These are phyloP conservation scores for Strix aluco DNA, from an alignment of 2,113 vertebrate species.

Conservation along the genomic window DNA sequence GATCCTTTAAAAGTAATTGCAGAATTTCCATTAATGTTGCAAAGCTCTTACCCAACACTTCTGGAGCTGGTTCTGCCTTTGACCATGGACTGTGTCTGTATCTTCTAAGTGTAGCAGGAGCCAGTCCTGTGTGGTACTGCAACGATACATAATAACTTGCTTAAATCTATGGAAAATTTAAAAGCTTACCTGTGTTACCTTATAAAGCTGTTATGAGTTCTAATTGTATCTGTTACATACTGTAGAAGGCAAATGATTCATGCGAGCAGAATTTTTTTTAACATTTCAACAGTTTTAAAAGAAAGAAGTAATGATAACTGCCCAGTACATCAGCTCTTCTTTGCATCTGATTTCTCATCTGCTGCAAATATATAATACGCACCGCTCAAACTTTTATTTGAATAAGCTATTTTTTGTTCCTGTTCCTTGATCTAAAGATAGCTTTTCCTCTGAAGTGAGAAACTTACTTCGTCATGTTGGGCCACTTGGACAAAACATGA, in stretches of 20 bases:
- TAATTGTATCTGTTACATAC: background rate
- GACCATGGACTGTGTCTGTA: background rate
- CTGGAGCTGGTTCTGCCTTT: background rate
- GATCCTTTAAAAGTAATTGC: background rate
- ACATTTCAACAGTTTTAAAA: background rate
- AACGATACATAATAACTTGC: background rate
- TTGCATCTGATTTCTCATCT: background rate
- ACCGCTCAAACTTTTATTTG: background rate
- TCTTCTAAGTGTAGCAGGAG: background rate
- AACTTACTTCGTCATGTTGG: background rate
- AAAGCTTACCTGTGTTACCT: background rate
- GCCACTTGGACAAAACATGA: background rate
- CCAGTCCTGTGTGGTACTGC: background rate
- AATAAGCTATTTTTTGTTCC: background rate
- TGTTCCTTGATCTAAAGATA: background rate
- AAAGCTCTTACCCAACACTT: background rate
- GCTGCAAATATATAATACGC: background rate
- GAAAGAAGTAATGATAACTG: background rate
- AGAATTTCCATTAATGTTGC: background rate
- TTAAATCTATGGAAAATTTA: background rate
- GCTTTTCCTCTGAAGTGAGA: background rate
- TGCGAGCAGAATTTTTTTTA: background rate
- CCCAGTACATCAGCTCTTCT: background rate
- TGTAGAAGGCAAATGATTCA: background rate
- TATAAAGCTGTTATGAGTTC: background rate